A percentile compares a stretch with the other conserved stretches of the same genome.
Conservation (phyloP, 2,113 vertebrate species). For the Prinia subflava region DNA sequence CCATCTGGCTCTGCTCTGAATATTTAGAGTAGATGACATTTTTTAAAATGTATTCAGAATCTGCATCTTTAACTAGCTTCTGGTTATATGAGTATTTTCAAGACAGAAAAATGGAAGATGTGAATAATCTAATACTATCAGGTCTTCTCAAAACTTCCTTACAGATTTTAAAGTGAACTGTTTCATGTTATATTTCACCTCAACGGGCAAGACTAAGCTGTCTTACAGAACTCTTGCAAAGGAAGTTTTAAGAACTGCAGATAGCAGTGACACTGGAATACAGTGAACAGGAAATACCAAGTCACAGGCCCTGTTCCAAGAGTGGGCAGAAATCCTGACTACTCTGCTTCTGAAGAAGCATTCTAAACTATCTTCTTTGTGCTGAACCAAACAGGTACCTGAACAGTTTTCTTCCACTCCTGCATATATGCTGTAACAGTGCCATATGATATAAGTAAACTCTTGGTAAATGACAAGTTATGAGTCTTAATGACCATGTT, state of each 20-base stretch:
- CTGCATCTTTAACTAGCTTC: neutral
- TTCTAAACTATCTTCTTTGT: neutral
- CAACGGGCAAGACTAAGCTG: neutral
- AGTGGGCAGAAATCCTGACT: neutral
- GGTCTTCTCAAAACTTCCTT: neutral
- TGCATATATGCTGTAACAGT: neutral
- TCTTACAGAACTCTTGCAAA: neutral
- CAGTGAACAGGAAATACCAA: fast-evolving
- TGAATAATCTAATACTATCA: neutral
- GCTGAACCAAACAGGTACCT: neutral
- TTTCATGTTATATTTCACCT: fast-evolving
- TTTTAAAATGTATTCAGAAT: neutral
- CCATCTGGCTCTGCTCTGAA: neutral
- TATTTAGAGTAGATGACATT: neutral
- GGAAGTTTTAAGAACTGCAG: neutral
- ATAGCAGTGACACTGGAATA: too few species aligned
- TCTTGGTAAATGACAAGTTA: neutral
- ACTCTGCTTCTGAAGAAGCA: neutral
- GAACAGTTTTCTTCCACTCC: neutral
- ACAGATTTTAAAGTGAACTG: neutral
- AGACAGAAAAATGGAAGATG: neutral
- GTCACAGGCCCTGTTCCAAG: neutral
- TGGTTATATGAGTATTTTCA: neutral
- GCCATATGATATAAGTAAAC: neutral
- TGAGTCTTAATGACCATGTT: neutral